Conservation (phyloP, 2,113 vertebrate genomes). For the Rhinopomastus cyanomelas region DNA sequence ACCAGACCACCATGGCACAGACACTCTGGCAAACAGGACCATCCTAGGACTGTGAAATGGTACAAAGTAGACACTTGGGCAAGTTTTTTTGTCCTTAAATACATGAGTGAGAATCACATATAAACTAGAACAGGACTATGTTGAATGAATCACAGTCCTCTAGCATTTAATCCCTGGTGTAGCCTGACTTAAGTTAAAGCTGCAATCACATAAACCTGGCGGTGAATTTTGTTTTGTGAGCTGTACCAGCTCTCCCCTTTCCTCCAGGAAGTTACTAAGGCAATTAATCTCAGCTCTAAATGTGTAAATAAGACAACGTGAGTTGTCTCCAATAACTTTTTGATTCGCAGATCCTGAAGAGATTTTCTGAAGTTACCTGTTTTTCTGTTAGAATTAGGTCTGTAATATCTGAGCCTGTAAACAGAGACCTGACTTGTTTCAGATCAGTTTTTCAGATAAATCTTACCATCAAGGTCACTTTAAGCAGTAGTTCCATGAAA, state of each 20-base stretch:
- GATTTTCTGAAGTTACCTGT: neutral
- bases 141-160: neutral
- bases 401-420: neutral
- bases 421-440: neutral
- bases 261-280: neutral
- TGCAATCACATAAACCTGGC: neutral
- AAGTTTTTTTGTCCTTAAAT: neutral
- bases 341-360: neutral
- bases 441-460: neutral
- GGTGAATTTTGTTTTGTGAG: neutral
- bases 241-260: neutral
- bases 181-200: neutral
- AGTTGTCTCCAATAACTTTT: neutral
- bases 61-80: neutral
- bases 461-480: neutral
- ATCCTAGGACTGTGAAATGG: neutral
- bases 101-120: neutral
- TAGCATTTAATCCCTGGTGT: neutral
- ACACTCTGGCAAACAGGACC: neutral
- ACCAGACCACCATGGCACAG: neutral
- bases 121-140: neutral
- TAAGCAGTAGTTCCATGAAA: neutral
- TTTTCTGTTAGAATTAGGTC: neutral
- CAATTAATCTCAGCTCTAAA: neutral
- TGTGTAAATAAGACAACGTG: neutral